Conservation (phyloP, 2,113 vertebrate species). For the Crotophaga sulcirostris region DNA sequence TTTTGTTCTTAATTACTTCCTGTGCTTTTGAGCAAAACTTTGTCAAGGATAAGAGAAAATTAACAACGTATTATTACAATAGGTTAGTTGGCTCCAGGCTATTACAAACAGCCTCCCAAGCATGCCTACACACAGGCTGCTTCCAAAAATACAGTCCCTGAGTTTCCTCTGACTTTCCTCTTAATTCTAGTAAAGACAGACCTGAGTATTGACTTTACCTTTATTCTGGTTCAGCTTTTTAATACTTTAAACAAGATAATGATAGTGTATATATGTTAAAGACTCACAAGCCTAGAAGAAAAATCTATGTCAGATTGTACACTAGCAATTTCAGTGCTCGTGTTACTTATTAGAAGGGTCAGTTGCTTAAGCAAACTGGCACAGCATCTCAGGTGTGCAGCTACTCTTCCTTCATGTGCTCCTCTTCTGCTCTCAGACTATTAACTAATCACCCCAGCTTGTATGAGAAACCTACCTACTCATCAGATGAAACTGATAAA, state of each 20-base stretch:
- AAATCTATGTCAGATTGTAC: neutral
- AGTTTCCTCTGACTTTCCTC: neutral
- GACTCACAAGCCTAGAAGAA: neutral
- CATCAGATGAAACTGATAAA: neutral
- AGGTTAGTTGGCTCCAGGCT: neutral
- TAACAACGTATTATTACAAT: neutral
- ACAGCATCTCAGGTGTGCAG: neutral
- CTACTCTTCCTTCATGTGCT: neutral
- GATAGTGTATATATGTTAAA: neutral
- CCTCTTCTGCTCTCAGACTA: neutral
- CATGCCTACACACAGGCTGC: neutral
- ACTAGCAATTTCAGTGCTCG: neutral
- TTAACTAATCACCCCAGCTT: neutral
- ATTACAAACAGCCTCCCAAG: neutral
- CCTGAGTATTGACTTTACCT: neutral
- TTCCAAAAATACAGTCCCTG: neutral
- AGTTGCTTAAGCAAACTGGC: neutral
- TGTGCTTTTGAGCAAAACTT: slow-evolving; percentile 10
- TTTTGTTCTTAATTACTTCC: slow-evolving; percentile 29
- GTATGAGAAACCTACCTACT: neutral
- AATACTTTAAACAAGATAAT: neutral
- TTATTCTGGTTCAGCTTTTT: neutral
- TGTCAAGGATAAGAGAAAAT: neutral
- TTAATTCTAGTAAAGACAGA: neutral
- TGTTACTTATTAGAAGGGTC: neutral